A percentile compares a stretch with the other conserved stretches of the same genome.
These are phyloP conservation scores for Psittacus erithacus DNA, from an alignment of 2,113 vertebrate species.

Conservation along the genomic window DNA sequence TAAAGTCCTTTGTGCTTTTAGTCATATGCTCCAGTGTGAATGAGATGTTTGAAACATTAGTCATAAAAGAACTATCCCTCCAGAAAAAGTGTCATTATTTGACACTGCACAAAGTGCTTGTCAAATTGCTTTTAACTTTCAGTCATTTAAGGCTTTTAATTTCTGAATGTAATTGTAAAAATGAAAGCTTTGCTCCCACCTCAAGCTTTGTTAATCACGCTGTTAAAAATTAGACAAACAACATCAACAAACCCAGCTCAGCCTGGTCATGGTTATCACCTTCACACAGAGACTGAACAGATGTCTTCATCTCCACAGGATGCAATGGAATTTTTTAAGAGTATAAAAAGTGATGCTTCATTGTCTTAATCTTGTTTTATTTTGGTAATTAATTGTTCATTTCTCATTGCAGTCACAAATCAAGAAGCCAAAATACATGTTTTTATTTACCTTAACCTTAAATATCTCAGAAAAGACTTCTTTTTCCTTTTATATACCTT, in stretches of 20 bases:
- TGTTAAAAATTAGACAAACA: neutral
- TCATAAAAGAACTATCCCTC: slow-evolving; percentile 23
- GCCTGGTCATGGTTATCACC: neutral
- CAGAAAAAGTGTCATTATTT: slow-evolving; percentile 12
- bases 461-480: neutral
- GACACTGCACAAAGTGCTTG: neutral
- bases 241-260: neutral
- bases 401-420: neutral
- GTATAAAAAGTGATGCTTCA: neutral
- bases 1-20: neutral
- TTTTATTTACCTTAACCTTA: neutral
- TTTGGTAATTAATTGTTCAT: neutral
- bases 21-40: neutral
- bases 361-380: neutral
- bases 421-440: neutral
- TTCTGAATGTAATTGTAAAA: slow-evolving; percentile 33
- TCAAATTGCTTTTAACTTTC: slow-evolving; percentile 19
- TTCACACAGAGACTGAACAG: neutral
- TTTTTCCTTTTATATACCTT: neutral
- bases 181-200: slow-evolving; percentile 10
- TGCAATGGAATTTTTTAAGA: neutral
- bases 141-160: slow-evolving; percentile 33
- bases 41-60: neutral
- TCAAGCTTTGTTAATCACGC: neutral
- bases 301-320: neutral